A percentile compares a stretch with the other conserved stretches of the same genome.
Conservation (phyloP, 2,113 vertebrate species). For the Dasyurus viverrinus region DNA sequence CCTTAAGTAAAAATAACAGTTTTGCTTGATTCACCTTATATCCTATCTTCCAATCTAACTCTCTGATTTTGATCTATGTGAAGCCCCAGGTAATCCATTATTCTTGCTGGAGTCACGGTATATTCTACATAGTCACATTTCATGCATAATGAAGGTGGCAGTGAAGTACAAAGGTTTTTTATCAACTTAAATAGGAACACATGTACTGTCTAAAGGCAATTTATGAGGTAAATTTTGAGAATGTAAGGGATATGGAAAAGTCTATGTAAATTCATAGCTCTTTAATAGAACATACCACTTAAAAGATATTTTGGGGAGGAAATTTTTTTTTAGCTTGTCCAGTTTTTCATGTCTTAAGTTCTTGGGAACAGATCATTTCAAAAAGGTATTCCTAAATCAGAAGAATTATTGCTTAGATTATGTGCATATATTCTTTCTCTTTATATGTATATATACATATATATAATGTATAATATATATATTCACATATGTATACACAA, state of each 20-base stretch:
- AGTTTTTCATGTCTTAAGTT: neutral
- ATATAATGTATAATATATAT: too few species aligned
- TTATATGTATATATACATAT: too few species aligned
- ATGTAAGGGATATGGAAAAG: constrained; percentile 13
- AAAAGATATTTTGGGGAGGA: constrained; percentile 22
- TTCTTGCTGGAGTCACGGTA: constrained; percentile 30
- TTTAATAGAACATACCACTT: constrained; percentile 47
- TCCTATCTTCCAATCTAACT: constrained; percentile 56
- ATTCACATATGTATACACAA: neutral
- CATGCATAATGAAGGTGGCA: constrained; percentile 68
- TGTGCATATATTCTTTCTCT: neutral
- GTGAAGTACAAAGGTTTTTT: constrained; percentile 72
- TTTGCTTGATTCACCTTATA: constrained; percentile 53
- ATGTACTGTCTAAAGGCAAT: constrained; percentile 61
- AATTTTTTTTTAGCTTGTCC: constrained; percentile 28
- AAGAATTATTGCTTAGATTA: neutral
- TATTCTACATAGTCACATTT: constrained; percentile 64
- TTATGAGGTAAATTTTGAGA: constrained; percentile 50
- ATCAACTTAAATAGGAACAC: constrained; percentile 68
- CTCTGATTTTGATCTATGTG: constrained; percentile 66
- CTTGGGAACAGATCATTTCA: neutral
- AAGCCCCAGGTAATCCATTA: constrained; percentile 60
- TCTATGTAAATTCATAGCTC: constrained; percentile 44
- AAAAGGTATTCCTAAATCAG: neutral
- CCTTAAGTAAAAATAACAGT: constrained; percentile 52